Base-by-base conservation (phyloP, 1,140 invertebrate species). In the Drosophila ambigua region DNA sequence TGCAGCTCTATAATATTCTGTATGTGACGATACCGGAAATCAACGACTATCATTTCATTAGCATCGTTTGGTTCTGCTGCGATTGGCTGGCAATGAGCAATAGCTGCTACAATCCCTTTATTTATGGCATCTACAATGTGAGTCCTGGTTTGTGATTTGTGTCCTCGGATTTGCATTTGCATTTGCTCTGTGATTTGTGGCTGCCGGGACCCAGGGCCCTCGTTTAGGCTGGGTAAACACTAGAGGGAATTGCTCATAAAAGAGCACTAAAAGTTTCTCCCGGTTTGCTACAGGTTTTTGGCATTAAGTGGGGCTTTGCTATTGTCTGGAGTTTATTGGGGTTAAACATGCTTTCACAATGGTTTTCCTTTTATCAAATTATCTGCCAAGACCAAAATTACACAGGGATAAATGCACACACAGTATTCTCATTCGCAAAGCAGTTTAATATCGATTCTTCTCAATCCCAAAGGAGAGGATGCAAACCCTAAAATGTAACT, bases 71-170 rank as follows among this genome's bases (percentile, higher is more conserved):
- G 93, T 97, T 97, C 87, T 96, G 94, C 87, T 96, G 94, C 80
- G 96, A 97, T 91, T 97, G 96, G 96, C 91, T 97, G 66, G 96
- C 96, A 1, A 97, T 97, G 96, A 96, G 95, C 72, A 97, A 97
- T 90, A 96, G 96, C 49, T 97, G 96, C 79, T 96, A 96, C 88
- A 97, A 97, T 92, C 96, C 96, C 0, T 97, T 97, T 80, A 97
- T 97, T 68, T 97, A 97, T 83, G 96, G 96, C 11, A 95, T 97
- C 69, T 96, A 96, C 76, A 97, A 97, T 89, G 96, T 97, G 92
- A 96, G 95, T 95, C 39, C 24, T 20, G 48, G 46, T 48, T 61
- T 60, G 46, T 45, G 51, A 20, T 20, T 39, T 58, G 59, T 54
- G 44, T 62, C 15, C 23, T 13, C 24, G 20, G 58, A 74, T 72